Conservation (phyloP, 2,797 vertebrate genomes). For the Anguilla pacifica region DNA sequence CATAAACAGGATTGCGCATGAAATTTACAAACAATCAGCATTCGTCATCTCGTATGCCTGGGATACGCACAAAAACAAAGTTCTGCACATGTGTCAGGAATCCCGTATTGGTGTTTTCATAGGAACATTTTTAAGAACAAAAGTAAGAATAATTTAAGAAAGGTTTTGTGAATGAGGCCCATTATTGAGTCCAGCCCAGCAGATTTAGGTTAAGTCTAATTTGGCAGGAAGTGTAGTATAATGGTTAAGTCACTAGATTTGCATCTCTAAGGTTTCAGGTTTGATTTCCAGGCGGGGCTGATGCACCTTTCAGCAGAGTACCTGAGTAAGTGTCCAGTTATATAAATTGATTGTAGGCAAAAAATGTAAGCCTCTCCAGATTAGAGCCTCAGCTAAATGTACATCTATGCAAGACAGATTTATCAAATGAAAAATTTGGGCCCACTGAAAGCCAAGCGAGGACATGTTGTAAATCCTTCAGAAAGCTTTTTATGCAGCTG, state of each 20-base stretch:
- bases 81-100: too few relatives aligned
- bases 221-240: neutral
- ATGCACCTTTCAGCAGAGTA: neutral
- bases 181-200: neutral
- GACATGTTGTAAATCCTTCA: neutral
- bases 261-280: neutral
- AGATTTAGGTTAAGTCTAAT: neutral
- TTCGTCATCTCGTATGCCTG: too few relatives aligned
- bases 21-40: too few relatives aligned
- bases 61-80: too few relatives aligned
- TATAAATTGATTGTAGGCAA: neutral
- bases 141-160: too few relatives aligned
- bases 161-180: neutral
- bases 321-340: neutral
- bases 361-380: too few relatives aligned
- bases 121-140: too few relatives aligned
- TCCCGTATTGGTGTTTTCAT: too few relatives aligned
- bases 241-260: neutral
- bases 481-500: neutral
- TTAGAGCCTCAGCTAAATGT: too few relatives aligned
- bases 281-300: too few relatives aligned
- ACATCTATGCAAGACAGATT: neutral
- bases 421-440: neutral
- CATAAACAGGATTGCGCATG: too few relatives aligned
- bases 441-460: neutral